Evolutionary conservation across 1,140 invertebrate genomes (phyloP), one percentile per base, ranked within the genome.

Genomic region (Caenorhabditis brenneri): DNA sequence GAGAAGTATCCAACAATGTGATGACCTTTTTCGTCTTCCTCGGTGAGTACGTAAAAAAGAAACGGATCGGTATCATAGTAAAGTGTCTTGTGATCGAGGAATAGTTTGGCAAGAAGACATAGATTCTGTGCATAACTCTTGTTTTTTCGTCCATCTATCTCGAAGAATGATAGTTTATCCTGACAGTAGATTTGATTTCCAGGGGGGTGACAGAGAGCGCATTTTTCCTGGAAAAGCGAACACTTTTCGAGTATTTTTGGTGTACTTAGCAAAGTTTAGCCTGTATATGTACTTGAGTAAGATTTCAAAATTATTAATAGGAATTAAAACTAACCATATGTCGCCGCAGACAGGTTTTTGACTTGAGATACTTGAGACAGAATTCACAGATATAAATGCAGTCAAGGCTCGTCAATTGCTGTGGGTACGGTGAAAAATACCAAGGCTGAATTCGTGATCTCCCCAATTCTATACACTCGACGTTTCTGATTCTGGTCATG

Each of bases 1-100:
- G 97, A 99, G 92, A 99, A 99, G 92, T 99, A 99, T 7, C 98
- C 98, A 5, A 99, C 97, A 91, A 99, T 97, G 90, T 99, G 97
- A 83, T 87, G 79, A 2, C 94, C 94, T 79, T 91, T 88, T 46
- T 88, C 89, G 87, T 94, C 94, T 88, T 94, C 95, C 91, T 99
- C 96, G 22, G 97, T 98, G 95, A 99, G 96, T 0, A 99, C 96
- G 91, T 99, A 99, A 92, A 99, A 99, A 1, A 99, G 92, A 92
- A 99, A 99, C 1, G 97, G 97, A 92, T 99, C 97, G 6, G 97
- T 99, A 90, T 99, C 98, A 89, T 99, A 99, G 91, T 98, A 98
- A 31, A 99, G 92, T 0, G 97, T 99, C 92, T 99, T 99, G 92
- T 99, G 98, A 92, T 99, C 98, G 9, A 99, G 92, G 92, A 99